Conservation (phyloP, 2,797 vertebrate genomes). For the Epinephelus malabaricus region DNA sequence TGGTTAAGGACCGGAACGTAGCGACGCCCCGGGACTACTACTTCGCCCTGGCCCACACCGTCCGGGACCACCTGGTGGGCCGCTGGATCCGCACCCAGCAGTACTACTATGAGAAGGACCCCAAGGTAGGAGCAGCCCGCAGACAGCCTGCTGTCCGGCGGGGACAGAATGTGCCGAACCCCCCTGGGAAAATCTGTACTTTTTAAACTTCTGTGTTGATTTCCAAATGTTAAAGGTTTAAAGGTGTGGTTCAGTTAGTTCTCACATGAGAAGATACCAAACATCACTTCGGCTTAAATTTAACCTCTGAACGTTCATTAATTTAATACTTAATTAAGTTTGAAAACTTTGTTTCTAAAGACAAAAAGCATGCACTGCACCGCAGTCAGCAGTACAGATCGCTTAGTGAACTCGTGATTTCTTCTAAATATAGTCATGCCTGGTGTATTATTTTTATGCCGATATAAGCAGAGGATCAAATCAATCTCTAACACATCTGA, state of each 20-base stretch:
- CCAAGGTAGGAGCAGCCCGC: conserved; percentile 85
- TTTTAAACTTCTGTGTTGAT: background rate
- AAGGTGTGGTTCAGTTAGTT: rapidly evolving
- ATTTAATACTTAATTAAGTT: background rate
- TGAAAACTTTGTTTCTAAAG: background rate
- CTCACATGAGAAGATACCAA: rapidly evolving
- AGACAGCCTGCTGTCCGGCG: background rate
- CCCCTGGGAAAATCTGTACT: background rate
- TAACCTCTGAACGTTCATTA: background rate
- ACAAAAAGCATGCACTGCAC: background rate
- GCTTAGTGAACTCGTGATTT: background rate
- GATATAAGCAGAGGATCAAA: no score
- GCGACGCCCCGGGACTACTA: conserved; percentile 91
- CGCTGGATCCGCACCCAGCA: conserved; percentile 95
- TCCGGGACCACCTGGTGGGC: conserved; percentile 92
- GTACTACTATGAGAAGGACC: conserved; percentile 90
- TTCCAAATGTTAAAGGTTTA: rapidly evolving
- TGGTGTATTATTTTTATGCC: no score
- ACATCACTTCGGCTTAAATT: background rate
- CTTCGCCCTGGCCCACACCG: conserved; percentile 90
- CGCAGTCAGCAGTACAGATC: background rate
- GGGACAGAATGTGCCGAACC: background rate
- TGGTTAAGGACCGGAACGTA: conserved; percentile 89
- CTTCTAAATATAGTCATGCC: no score
- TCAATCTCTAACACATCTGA: no score